Evolutionary conservation across 1,140 invertebrate species (phyloP), one percentile per base, ranked within the genome.

Genomic region (Lutraria rhynchaena): DNA sequence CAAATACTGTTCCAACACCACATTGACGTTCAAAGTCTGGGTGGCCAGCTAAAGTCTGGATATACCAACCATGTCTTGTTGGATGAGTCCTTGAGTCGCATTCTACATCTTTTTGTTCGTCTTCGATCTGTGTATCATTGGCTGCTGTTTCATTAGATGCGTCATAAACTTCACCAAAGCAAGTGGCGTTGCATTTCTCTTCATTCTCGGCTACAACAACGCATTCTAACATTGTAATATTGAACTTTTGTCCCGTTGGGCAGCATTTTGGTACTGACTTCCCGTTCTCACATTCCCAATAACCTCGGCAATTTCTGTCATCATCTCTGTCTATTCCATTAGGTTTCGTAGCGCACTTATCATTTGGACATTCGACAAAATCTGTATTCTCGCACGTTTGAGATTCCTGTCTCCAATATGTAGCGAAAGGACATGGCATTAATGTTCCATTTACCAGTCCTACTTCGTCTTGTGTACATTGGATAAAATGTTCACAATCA

Each of bases 331-430:
- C 22, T 5, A 22, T 22, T 35, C 63, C 67, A 5, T 75, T 71
- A 22, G 37, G 22, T 17, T 53, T 17, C 0, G 7, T 24, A 22
- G 7, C 46, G 35, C 75, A 73, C 55, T 61, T 82, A 82, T 85
- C 86, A 44, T 58, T 71, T 7, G 37, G 24, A 60, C 86, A 87
- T 3, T 58, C 58, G 0, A 70, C 77, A 19, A 65, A 27, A 22
- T 69, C 15, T 31, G 84, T 58, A 3, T 41, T 22, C 44, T 73
- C 55, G 58, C 88, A 89, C 0, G 83, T 84, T 17, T 87, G 57
- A 29, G 76, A 46, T 0, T 65, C 55, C 33, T 84, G 76, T 41
- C 84, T 78, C 87, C 87, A 89, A 65, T 74, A 86, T 15, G 82
- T 81, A 19, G 86, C 85, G 55, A 75, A 78, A 7, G 85, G 76